Percentiles rank a stretch among this genome's conserved stretches.
Evolutionary conservation across 2,797 vertebrate species (phyloP).

Genomic region (Myiotriccus ornatus): DNA sequence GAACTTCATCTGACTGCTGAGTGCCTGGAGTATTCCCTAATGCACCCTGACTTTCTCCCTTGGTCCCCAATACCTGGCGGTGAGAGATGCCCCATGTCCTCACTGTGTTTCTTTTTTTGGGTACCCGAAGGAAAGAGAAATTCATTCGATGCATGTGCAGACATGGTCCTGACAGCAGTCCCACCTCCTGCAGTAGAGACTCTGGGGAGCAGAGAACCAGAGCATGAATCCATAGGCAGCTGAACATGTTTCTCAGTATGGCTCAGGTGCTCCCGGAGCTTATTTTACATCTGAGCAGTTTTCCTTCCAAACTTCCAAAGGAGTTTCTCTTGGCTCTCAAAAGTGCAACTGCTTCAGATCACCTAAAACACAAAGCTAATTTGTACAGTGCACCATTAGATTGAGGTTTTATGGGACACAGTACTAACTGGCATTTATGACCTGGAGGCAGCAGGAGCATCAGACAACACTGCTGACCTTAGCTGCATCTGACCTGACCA

Average conservation of each 20-base stretch:
- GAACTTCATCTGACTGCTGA: background rate
- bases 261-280: background rate
- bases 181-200: background rate
- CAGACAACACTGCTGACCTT: background rate
- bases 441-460: background rate
- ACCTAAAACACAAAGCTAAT: background rate
- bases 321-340: background rate
- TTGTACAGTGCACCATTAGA: background rate
- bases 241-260: background rate
- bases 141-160: background rate
- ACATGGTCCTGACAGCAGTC: background rate
- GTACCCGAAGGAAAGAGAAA: background rate
- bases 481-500: rapidly evolving
- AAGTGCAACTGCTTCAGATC: background rate
- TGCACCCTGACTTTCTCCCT: background rate
- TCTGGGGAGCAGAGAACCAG: background rate
- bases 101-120: background rate
- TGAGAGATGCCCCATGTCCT: background rate
- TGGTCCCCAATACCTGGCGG: rapidly evolving
- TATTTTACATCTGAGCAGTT: background rate
- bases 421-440: background rate
- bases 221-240: background rate
- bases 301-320: background rate
- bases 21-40: rapidly evolving
- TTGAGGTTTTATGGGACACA: background rate